A percentile compares a stretch with the other conserved stretches of the same genome.
These are phyloP conservation scores for Eira barbara DNA, from an alignment of 2,113 vertebrate species.

Conservation along the genomic window DNA sequence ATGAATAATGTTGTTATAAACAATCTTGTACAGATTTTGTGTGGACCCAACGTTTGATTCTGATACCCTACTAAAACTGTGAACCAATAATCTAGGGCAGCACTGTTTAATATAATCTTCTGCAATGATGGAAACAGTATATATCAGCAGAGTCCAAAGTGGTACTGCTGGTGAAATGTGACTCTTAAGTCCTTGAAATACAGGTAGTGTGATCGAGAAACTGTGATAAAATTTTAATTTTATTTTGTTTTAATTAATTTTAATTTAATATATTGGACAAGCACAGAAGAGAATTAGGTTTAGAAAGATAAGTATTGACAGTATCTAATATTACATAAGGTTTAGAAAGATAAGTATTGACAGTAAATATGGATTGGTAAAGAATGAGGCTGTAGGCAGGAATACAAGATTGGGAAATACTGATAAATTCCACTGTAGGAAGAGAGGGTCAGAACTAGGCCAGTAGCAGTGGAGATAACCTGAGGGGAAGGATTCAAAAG, in stretches of 20 bases:
- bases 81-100: not conserved
- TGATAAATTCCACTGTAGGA: not conserved
- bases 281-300: not conserved
- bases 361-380: not conserved
- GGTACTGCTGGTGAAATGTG: not conserved
- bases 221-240: not conserved
- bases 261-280: not conserved
- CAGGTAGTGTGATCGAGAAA: not conserved
- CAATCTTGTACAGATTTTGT: not conserved
- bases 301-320: not conserved
- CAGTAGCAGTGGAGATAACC: not conserved
- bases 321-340: too few relatives aligned
- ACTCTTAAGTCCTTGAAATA: not conserved
- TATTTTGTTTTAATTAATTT: conserved; percentile 3
- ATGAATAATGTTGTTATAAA: not conserved
- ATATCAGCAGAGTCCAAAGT: not conserved
- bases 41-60: not conserved
- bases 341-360: not conserved
- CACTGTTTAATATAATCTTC: not conserved
- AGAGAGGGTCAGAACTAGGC: not conserved
- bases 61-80: not conserved
- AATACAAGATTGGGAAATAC: not conserved
- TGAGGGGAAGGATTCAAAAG: not conserved
- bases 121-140: not conserved
- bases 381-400: not conserved